A percentile compares a stretch with the other conserved stretches of the same genome.
phyloP scores from a whole-genome alignment of 2,888 invertebrate species.

The Rhagonycha lutea region DNA sequence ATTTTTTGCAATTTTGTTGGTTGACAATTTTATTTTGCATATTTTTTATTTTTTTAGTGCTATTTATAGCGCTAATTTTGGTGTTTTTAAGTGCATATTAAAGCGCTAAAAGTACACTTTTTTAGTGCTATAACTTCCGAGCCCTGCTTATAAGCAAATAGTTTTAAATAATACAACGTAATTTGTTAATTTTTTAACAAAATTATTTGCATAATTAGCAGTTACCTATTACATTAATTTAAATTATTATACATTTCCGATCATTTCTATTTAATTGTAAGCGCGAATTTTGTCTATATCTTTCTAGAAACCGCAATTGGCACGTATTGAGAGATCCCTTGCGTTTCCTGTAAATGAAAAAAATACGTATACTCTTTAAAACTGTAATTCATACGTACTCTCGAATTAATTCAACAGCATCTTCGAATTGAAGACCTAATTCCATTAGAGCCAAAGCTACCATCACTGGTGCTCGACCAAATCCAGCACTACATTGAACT shows the following conservation, averaged over 20 bases:
- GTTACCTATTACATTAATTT: neutral
- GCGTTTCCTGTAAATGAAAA: neutral
- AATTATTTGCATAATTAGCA: neutral
- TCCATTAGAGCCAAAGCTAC: neutral
- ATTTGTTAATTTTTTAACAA: too few species aligned
- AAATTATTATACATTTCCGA: neutral
- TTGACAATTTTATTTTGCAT: too few species aligned
- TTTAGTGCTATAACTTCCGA: too few species aligned
- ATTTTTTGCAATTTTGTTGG: too few species aligned
- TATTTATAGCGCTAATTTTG: too few species aligned
- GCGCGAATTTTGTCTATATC: neutral
- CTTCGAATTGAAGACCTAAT: neutral
- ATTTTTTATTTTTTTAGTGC: too few species aligned
- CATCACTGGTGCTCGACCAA: neutral
- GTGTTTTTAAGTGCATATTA: too few species aligned
- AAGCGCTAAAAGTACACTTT: too few species aligned
- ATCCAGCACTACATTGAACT: neutral
- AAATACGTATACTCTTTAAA: neutral
- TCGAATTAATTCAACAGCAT: conserved; percentile 1
- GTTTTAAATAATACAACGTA: neutral
- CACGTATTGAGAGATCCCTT: neutral
- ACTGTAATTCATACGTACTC: neutral
- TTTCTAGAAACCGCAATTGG: neutral
- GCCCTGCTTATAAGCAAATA: too few species aligned
- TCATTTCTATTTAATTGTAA: neutral